Conservation (phyloP, 2,888 invertebrate species). For the Lycophotia porphyrea region DNA sequence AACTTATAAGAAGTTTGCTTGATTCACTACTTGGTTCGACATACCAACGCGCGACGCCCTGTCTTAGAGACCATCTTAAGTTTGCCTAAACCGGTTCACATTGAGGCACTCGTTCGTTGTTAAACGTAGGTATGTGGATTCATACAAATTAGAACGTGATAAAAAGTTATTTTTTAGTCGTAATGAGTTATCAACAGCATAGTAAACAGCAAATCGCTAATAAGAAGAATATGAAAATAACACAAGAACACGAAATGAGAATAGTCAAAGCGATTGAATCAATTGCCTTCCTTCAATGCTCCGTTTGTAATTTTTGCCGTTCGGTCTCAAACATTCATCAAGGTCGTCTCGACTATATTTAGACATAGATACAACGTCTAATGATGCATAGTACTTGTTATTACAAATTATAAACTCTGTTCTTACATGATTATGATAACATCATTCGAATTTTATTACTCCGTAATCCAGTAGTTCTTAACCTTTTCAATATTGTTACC, state of each 20-base stretch:
- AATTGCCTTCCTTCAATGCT: conserved; percentile 47
- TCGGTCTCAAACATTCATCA: conserved; percentile 54
- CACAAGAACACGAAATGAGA: conserved; percentile 22
- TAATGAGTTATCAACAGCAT: conserved; percentile 13
- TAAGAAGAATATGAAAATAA: conserved; percentile 13
- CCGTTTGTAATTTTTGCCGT: conserved; percentile 56
- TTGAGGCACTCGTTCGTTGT: conserved; percentile 5
- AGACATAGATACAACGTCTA: conserved; percentile 46
- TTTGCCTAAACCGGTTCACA: conserved; percentile 43
- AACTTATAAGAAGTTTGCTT: not conserved
- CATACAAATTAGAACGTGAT: conserved; percentile 6
- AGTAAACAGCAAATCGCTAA: conserved; percentile 16
- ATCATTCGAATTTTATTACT: conserved; percentile 10
- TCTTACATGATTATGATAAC: conserved; percentile 4
- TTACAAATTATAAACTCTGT: conserved; percentile 24
- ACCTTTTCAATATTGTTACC: too few relatives aligned
- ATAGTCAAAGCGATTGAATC: conserved; percentile 33
- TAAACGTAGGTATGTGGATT: conserved; percentile 3
- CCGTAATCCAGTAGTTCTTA: too few relatives aligned
- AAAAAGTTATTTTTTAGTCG: conserved; percentile 13
- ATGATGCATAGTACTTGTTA: conserved; percentile 36
- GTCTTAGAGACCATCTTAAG: conserved; percentile 6
- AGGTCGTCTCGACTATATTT: conserved; percentile 65
- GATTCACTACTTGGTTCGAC: conserved; percentile 1
- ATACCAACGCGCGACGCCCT: conserved; percentile 1